Percentiles rank a stretch among this genome's conserved stretches.
Evolutionary conservation across 53 echinoderm and acorn worm genomes (phyloP).

Genomic region (Patiria pectinifera): DNA sequence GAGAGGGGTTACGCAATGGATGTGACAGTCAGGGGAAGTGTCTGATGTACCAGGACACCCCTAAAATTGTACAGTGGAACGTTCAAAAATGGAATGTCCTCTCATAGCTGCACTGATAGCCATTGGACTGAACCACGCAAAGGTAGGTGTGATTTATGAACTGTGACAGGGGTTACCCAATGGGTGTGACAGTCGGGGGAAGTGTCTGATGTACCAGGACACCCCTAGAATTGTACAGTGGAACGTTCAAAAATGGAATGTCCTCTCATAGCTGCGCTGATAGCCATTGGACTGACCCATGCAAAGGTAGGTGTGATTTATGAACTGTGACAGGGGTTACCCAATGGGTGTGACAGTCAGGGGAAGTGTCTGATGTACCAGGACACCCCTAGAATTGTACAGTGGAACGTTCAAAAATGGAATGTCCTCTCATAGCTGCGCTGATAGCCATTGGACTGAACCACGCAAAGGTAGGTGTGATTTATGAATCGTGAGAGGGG

Average conservation of each 20-base stretch:
- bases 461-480: slow-evolving; percentile 81
- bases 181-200: neutral
- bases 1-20: neutral
- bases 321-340: neutral
- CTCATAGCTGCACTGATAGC: too few relatives aligned
- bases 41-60: neutral
- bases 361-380: neutral
- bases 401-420: too few relatives aligned
- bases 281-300: slow-evolving; percentile 86
- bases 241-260: too few relatives aligned
- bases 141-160: too few relatives aligned
- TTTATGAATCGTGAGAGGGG: neutral
- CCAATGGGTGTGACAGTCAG: neutral
- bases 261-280: slow-evolving; percentile 84
- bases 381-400: too few relatives aligned
- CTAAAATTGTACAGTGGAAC: too few relatives aligned
- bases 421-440: slow-evolving; percentile 88
- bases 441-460: slow-evolving; percentile 81
- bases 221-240: too few relatives aligned
- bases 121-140: too few relatives aligned
- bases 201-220: neutral
- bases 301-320: slow-evolving; percentile 71
- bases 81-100: too few relatives aligned
- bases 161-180: neutral
- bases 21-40: neutral